A percentile compares a stretch with the other conserved stretches of the same genome.
phyloP scores from a whole-genome alignment of 2,888 invertebrate species.

The Crematogaster levior region DNA sequence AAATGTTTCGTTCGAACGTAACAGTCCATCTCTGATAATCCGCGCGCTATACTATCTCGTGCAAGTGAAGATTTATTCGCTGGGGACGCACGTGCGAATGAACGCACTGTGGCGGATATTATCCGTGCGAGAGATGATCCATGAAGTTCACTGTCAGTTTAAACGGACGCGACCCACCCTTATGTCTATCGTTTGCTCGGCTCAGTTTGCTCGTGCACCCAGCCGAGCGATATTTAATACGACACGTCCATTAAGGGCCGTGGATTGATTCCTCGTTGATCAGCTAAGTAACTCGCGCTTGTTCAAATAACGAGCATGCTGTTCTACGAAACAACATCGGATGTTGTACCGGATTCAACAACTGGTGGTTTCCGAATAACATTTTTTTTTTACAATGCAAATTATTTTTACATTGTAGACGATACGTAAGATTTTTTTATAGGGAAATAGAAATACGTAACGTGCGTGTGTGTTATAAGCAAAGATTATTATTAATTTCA shows the following conservation, averaged over 20 bases:
- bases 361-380: not conserved
- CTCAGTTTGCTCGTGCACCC: conserved; percentile 17
- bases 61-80: conserved; percentile 13
- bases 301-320: conserved; percentile 14
- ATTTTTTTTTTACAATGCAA: not conserved
- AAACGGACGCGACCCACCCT: not conserved
- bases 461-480: not conserved
- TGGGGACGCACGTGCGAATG: conserved; percentile 1
- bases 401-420: not conserved
- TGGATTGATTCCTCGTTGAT: conserved; percentile 54
- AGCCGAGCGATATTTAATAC: conserved; percentile 45
- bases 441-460: not conserved
- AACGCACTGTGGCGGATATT: not conserved
- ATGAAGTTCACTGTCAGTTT: conserved; percentile 33
- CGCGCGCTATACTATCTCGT: not conserved
- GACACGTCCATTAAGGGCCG: conserved; percentile 49
- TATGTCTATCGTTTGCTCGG: conserved; percentile 12
- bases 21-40: not conserved
- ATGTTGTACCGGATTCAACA: not conserved
- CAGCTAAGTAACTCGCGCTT: conserved; percentile 7
- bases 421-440: not conserved
- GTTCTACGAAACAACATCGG: not conserved
- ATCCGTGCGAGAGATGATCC: conserved; percentile 8
- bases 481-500: not conserved
- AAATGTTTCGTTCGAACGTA: not conserved